These are phyloP conservation scores for Belgica antarctica DNA, from an alignment of 2,888 invertebrate genomes.

Conservation along the genomic window DNA sequence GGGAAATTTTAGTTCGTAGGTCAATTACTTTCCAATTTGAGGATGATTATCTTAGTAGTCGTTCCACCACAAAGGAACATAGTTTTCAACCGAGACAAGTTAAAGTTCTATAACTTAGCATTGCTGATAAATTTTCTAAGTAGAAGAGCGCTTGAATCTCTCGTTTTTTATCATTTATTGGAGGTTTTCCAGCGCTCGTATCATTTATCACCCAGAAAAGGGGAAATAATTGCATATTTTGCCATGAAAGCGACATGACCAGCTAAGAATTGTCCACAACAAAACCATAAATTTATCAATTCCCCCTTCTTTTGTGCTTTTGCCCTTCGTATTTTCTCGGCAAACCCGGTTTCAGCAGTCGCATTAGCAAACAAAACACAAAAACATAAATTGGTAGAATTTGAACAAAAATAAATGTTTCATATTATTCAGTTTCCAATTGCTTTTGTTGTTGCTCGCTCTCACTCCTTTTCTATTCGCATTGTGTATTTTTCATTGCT, in stretches of 20 bases:
- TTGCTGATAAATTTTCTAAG: too few relatives aligned
- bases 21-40: slow-evolving; percentile 14
- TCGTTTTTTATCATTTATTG: slow-evolving; percentile 1
- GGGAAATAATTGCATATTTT: slow-evolving; percentile 1
- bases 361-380: slow-evolving; percentile 6
- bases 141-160: too few relatives aligned
- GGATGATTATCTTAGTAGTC: too few relatives aligned
- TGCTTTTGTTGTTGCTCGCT: slow-evolving; percentile 9
- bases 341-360: not conserved
- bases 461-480: too few relatives aligned
- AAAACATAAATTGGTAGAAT: slow-evolving; percentile 2
- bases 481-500: too few relatives aligned
- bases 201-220: slow-evolving; percentile 30
- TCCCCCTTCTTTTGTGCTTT: not conserved
- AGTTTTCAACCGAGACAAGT: too few relatives aligned
- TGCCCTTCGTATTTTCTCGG: not conserved
- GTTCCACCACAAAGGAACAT: too few relatives aligned
- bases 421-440: slow-evolving; percentile 28
- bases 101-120: too few relatives aligned
- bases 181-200: not conserved
- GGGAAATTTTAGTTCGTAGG: too few relatives aligned
- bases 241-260: not conserved
- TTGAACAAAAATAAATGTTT: slow-evolving; percentile 28
- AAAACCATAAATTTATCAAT: slow-evolving; percentile 28
- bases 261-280: not conserved